Base-by-base conservation (phyloP, 2,113 vertebrate species). In the Hypanus sabinus region DNA sequence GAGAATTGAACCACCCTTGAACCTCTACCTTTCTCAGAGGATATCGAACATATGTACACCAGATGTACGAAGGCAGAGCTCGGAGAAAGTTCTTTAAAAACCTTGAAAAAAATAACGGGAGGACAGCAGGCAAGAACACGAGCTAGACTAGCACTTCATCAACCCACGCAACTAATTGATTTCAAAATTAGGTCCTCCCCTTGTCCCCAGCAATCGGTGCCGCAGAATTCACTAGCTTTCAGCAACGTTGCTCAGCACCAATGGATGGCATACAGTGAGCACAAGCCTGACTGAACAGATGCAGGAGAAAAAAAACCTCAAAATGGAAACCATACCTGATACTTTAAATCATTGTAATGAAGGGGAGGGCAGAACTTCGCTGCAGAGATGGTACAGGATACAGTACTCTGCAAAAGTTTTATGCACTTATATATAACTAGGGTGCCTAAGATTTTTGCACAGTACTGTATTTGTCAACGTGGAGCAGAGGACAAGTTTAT, bases 251-350 rank as follows among this genome's bases (percentile, higher is more conserved):
- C 96, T 97, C 97, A 97, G 97, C 97, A 97, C 96, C 97, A 97
- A 97, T 97, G 97, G 96, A 96, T 97, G 96, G 96, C 97, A 97
- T 97, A 98, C 97, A 46, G 97, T 98, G 97, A 97, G 97, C 97
- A 96, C 97, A 97, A 96, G 96, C 97, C 97, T 95, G 96, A 96
- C 96, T 96, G 96, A 97, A 97, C 97, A 97, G 97, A 97, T 97
- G 96, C 96, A 33, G 30, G 71, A 20, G 16, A 11, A 2, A 65
- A 94, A 95, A 97, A 97, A 95, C 95, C 96, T 96, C 95, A 22
- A 98, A 98, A 98, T 98, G 96, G 96, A 97, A 98, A 98, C 97
- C 97, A 98, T 96, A 98, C 97, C 98, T 96, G 96, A 96, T 96
- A 97, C 95, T 96, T 93, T 16, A 96, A 95, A 95, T 94, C 94